phyloP scores from a whole-genome alignment of 2,888 invertebrate species.

The Horisme vitalbata region DNA sequence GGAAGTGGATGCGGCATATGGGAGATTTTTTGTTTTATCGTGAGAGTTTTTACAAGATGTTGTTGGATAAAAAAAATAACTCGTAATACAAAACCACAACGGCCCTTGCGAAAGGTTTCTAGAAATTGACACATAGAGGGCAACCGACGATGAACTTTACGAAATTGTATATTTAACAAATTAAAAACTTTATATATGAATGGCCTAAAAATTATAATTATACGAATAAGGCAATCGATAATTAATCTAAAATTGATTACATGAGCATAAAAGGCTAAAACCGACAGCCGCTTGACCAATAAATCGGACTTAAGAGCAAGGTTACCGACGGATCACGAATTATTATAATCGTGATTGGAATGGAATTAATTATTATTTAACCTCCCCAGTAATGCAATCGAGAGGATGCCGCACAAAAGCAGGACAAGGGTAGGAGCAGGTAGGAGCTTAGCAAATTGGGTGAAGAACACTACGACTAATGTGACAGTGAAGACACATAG shows the following conservation, averaged over 20 bases:
- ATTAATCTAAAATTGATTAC: conserved; percentile 20
- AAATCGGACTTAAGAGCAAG: conserved; percentile 16
- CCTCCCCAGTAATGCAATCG: conserved; percentile 11
- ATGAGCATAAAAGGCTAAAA: conserved; percentile 15
- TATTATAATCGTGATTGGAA: conserved; percentile 13
- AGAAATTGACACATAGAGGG: no score
- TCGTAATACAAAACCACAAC: not conserved
- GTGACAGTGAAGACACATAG: no score
- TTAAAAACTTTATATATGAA: no score
- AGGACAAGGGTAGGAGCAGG: conserved; percentile 2
- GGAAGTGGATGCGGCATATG: conserved; percentile 8
- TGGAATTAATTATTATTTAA: conserved; percentile 8
- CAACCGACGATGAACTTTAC: no score
- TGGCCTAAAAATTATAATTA: conserved; percentile 3
- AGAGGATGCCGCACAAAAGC: conserved; percentile 8
- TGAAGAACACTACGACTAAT: no score
- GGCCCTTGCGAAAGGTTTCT: no score
- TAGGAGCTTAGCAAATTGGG: not conserved
- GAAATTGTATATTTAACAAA: no score
- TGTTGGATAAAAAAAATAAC: not conserved
- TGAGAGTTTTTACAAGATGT: conserved; percentile 12
- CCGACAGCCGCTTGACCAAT: conserved; percentile 21
- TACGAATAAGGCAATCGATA: conserved; percentile 15
- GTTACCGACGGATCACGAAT: conserved; percentile 12
- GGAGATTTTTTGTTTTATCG: conserved; percentile 21